Evolutionary conservation across 2,797 vertebrate species (phyloP), one percentile per base, ranked within the genome.

Genomic region (Coendou prehensilis): DNA sequence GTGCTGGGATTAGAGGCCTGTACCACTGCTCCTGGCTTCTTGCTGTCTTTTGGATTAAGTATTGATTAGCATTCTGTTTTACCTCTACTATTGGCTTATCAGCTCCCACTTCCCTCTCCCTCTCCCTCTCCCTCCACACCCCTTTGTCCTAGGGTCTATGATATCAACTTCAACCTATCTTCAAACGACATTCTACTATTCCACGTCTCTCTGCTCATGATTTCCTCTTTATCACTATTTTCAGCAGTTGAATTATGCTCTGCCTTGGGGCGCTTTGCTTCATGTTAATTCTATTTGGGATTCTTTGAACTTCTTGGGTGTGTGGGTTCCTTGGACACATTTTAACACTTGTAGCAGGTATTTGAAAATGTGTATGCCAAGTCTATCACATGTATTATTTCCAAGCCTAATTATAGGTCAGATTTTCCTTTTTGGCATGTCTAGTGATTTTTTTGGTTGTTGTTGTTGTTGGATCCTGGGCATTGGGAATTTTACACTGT

Each of bases 301-400:
- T 61, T 92, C 64, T 90, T 95, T 30, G 54, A 63, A 47, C 13
- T 94, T 92, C 73, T 94, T 78, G 37, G 52, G 33, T 45, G 7
- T 20, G 10, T n/a, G 59, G 4, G 20, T 71, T 57, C 57, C 59
- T 76, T 63, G 47, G 37, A 3, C 23, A 1, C 18, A 54, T 88
- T 75, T 47, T 59, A 47, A 81, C 76, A 57, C n/a, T 79, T 54
- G 6, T 78, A 71, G 57, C 26, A 71, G 6, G 47, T 17, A 26
- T 89, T 41, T 71, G 59, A 54, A 61, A n/a, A 47, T 63, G 83
- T 47, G 8, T 82, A 47, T 52, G 26, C 9, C 57, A 75, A 80
- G 30, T 67, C 47, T 30, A 1, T 76, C 54, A 22, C 41, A 54
- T 59, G 59, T 59, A 0, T 63, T 91, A 76, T 89, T 69, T 91